A percentile compares a stretch with the other conserved stretches of the same genome.
These are phyloP conservation scores for Drosophila navojoa DNA, from an alignment of 1,140 invertebrate species.

Conservation along the genomic window DNA sequence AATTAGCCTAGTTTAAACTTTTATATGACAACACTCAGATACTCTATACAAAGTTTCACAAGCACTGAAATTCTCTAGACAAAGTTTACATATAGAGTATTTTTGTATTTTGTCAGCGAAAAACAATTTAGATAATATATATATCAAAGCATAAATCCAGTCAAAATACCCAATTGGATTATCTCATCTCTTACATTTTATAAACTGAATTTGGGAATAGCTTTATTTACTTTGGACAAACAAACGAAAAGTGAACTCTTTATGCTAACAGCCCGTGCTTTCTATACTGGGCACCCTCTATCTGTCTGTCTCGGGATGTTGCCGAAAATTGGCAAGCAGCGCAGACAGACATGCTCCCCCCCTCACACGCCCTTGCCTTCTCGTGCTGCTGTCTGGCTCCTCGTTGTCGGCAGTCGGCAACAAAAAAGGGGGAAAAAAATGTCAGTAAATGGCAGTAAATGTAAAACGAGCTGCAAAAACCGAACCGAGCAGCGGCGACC, in stretches of 20 bases:
- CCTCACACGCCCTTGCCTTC: too few relatives aligned
- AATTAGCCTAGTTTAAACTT: too few relatives aligned
- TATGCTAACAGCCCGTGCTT: not conserved
- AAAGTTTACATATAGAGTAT: too few relatives aligned
- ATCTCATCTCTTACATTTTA: too few relatives aligned
- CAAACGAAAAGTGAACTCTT: slow-evolving; percentile 4
- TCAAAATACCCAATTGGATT: too few relatives aligned
- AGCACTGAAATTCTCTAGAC: too few relatives aligned
- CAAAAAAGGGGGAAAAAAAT: slow-evolving; percentile 25
- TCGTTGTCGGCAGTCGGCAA: slow-evolving; percentile 26
- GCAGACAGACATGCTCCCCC: slow-evolving; percentile 16
- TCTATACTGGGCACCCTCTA: not conserved
- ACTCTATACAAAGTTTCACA: too few relatives aligned
- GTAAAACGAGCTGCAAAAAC: slow-evolving; percentile 58
- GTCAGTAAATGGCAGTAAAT: slow-evolving; percentile 70
- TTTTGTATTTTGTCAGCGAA: too few relatives aligned
- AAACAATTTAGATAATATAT: too few relatives aligned
- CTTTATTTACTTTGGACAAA: slow-evolving; percentile 10
- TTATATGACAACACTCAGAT: too few relatives aligned
- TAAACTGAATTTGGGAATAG: not conserved
- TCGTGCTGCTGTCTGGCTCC: slow-evolving; percentile 27
- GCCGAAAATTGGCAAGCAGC: slow-evolving; percentile 33
- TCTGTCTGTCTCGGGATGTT: not conserved
- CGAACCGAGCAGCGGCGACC: slow-evolving; percentile 47
- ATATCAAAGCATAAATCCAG: too few relatives aligned